Evolutionary conservation across 2,797 vertebrate species (phyloP).

Genomic region (Alauda arvensis): DNA sequence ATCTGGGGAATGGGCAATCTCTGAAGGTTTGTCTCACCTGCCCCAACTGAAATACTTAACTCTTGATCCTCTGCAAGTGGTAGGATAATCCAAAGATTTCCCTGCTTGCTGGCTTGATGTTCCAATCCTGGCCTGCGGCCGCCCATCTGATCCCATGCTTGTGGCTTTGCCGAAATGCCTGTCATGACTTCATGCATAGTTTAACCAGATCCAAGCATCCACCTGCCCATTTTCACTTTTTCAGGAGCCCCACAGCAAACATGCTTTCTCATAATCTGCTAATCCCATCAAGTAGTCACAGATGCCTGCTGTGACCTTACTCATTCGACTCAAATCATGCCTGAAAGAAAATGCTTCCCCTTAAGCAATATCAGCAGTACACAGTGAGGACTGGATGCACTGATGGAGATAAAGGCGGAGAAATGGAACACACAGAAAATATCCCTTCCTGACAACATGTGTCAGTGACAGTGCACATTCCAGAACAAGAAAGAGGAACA

Average conservation of each 20-base stretch:
- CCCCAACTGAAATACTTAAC: background rate
- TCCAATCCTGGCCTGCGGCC: background rate
- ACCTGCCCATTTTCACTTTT: background rate
- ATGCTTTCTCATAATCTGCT: conserved; percentile 37
- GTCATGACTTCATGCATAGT: background rate
- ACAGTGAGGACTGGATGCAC: background rate
- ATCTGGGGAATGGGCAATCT: background rate
- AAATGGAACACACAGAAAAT: conserved; percentile 4
- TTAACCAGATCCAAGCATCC: conserved; percentile 10
- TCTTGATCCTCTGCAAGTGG: background rate
- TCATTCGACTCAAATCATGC: background rate
- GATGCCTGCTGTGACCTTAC: conserved; percentile 19
- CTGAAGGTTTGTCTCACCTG: conserved; percentile 1
- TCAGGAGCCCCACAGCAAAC: conserved; percentile 2
- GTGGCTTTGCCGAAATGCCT: background rate
- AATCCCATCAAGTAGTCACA: conserved; percentile 50
- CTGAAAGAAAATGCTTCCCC: background rate
- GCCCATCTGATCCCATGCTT: background rate
- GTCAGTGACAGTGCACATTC: background rate
- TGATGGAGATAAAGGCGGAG: background rate
- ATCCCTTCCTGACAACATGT: background rate
- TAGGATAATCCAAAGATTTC: background rate
- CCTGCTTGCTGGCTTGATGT: background rate
- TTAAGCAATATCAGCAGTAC: background rate
- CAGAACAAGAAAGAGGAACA: background rate